These are phyloP conservation scores for Trachelus stipa DNA, from an alignment of 2,888 invertebrate genomes.

Conservation along the genomic window DNA sequence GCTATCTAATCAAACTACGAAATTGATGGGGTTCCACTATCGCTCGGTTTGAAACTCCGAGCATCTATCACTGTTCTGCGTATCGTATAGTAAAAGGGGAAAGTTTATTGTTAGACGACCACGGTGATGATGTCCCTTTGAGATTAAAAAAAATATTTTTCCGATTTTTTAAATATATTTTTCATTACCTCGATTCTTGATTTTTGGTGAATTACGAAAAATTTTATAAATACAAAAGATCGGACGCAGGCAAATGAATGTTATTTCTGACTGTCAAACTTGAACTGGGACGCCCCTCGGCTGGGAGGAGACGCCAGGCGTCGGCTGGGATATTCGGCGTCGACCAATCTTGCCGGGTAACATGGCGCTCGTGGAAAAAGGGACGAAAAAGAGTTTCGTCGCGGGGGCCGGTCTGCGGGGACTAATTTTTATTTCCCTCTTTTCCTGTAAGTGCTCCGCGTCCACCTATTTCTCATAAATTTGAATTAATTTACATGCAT, in stretches of 20 bases:
- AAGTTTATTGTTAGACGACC: slow-evolving; percentile 21
- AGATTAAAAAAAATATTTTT: not conserved
- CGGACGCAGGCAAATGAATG: not conserved
- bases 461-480: slow-evolving; percentile 68
- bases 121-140: slow-evolving; percentile 27
- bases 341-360: slow-evolving; percentile 33
- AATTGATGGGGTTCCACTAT: slow-evolving; percentile 52
- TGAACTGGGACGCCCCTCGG: not conserved
- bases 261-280: not conserved
- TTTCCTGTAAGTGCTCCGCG: slow-evolving; percentile 64
- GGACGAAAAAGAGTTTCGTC: slow-evolving; percentile 54
- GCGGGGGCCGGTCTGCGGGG: slow-evolving; percentile 61
- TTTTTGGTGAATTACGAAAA: not conserved
- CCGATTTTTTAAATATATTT: not conserved
- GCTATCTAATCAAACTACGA: slow-evolving; percentile 51
- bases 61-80: slow-evolving; percentile 41
- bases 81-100: slow-evolving; percentile 20
- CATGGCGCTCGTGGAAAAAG: slow-evolving; percentile 6
- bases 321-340: slow-evolving; percentile 27
- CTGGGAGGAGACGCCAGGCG: slow-evolving; percentile 19
- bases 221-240: not conserved
- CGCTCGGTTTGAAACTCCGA: slow-evolving; percentile 20
- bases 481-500: slow-evolving; percentile 68
- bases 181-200: not conserved
- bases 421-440: slow-evolving; percentile 66